Evolutionary conservation across 2,888 invertebrate genomes (phyloP).

Genomic region (Hesperia comma): DNA sequence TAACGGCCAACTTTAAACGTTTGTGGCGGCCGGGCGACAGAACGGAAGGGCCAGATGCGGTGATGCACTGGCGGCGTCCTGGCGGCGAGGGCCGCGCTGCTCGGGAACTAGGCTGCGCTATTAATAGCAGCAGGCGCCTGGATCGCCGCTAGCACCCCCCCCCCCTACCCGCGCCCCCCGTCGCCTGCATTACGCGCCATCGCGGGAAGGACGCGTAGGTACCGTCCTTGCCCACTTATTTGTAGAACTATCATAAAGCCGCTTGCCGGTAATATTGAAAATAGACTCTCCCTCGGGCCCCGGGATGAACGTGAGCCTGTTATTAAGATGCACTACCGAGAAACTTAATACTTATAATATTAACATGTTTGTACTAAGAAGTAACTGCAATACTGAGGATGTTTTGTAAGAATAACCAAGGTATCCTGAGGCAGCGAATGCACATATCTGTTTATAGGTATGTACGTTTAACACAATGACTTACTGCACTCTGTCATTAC

Average conservation of each 20-base stretch:
- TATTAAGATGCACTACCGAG: too few species aligned
- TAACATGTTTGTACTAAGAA: too few species aligned
- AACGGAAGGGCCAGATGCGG: not conserved
- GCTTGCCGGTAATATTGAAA: slow-evolving; percentile 3
- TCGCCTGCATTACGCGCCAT: slow-evolving; percentile 8
- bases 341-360: too few species aligned
- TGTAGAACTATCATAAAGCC: not conserved
- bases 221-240: slow-evolving; percentile 10
- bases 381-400: too few species aligned
- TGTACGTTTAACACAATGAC: too few species aligned
- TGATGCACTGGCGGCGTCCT: not conserved
- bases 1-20: slow-evolving; percentile 2
- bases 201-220: slow-evolving; percentile 16
- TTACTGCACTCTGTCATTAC: too few species aligned
- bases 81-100: not conserved
- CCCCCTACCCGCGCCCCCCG: not conserved
- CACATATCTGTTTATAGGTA: too few species aligned
- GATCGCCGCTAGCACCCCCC: slow-evolving; percentile 12
- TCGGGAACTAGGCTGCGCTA: slow-evolving; percentile 3
- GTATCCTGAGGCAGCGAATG: too few species aligned
- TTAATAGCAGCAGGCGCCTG: slow-evolving; percentile 14
- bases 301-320: too few species aligned
- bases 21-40: not conserved
- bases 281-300: not conserved
- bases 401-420: too few species aligned